Conservation (phyloP, 2,113 vertebrate genomes). For the Tylochromis polylepis region DNA sequence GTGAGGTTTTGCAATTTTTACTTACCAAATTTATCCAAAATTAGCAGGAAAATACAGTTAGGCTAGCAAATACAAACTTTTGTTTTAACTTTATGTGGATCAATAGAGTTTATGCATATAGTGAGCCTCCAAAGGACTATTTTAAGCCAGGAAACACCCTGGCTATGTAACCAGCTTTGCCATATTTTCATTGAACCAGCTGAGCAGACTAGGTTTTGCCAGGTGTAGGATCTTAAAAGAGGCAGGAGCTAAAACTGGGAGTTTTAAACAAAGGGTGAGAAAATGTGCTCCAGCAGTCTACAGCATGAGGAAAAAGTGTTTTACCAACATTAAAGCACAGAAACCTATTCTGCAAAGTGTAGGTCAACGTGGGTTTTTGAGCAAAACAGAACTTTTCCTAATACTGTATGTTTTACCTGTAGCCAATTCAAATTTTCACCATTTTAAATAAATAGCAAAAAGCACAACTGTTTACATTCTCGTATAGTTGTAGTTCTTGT, state of each 20-base stretch:
- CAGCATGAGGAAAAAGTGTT: neutral
- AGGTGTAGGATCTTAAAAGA: neutral
- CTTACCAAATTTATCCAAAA: neutral
- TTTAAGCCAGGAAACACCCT: neutral
- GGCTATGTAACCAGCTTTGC: neutral
- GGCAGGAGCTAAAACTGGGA: neutral
- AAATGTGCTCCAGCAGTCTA: neutral
- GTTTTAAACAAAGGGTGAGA: neutral
- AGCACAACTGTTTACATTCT: neutral
- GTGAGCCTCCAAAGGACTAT: neutral
- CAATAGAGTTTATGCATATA: neutral
- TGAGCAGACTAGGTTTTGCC: neutral
- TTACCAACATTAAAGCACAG: neutral
- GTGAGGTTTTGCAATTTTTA: neutral
- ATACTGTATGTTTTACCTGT: neutral
- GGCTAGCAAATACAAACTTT: neutral
- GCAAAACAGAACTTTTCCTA: neutral
- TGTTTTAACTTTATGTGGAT: neutral
- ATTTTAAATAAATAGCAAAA: neutral
- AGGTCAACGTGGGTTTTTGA: neutral
- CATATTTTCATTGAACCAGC: neutral
- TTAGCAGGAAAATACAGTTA: neutral
- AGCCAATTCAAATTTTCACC: no score
- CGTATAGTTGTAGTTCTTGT: neutral
- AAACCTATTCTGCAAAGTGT: neutral